Percentiles rank a stretch among this genome's conserved stretches.
Conservation (phyloP, 2,113 vertebrate genomes). For the Pelobates fuscus region DNA sequence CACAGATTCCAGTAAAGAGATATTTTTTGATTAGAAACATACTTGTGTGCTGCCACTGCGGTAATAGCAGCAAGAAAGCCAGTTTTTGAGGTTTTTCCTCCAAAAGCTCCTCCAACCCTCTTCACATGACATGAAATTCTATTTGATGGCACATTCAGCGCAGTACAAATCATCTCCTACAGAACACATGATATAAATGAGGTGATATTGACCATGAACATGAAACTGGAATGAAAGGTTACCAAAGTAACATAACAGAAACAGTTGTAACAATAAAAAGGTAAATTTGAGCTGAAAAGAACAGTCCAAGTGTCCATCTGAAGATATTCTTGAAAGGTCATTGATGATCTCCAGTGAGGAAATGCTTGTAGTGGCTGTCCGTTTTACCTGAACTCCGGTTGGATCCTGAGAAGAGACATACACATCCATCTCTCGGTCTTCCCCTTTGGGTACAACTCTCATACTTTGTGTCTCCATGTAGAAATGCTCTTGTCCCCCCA, state of each 20-base stretch:
- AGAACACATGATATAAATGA: too few relatives aligned
- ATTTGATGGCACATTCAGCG: conserved; percentile 67
- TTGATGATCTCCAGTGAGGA: too few relatives aligned
- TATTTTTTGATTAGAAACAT: conserved; percentile 36
- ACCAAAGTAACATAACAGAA: too few relatives aligned
- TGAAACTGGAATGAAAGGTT: too few relatives aligned
- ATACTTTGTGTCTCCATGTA: conserved; percentile 76
- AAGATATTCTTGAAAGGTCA: too few relatives aligned
- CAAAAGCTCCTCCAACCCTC: conserved; percentile 73
- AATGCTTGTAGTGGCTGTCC: too few relatives aligned
- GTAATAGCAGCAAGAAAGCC: conserved; percentile 63
- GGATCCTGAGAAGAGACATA: conserved; percentile 70
- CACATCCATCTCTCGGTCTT: conserved; percentile 72
- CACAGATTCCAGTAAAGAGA: too few relatives aligned
- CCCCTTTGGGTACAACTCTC: conserved; percentile 69
- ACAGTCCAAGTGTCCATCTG: too few relatives aligned
- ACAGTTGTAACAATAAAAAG: too few relatives aligned
- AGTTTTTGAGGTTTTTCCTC: conserved; percentile 69
- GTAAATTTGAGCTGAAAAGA: too few relatives aligned
- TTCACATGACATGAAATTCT: conserved; percentile 71
- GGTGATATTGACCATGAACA: too few relatives aligned
- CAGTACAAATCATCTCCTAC: conserved; percentile 55
- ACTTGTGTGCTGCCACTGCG: conserved; percentile 74
- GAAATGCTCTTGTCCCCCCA: conserved; percentile 74
- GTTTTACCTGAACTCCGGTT: conserved; percentile 65